Conservation (phyloP, 2,113 vertebrate species). For the Dissostichus mawsoni region DNA sequence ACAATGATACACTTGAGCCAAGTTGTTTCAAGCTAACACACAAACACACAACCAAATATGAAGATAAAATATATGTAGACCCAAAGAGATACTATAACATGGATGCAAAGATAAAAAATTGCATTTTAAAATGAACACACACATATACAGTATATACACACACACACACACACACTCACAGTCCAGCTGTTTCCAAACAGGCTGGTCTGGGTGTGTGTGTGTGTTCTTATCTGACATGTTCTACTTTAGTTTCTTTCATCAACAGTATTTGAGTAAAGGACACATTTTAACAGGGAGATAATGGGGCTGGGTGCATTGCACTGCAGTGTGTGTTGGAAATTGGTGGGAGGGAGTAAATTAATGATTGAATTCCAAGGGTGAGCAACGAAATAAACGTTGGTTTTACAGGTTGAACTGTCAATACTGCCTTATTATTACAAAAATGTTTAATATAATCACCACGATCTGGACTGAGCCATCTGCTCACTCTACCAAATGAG, state of each 20-base stretch:
- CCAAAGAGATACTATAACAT: not conserved
- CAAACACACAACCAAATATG: not conserved
- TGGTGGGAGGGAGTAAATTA: not conserved
- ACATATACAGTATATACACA: too few species aligned
- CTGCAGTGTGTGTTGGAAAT: not conserved
- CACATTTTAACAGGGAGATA: not conserved
- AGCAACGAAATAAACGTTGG: not conserved
- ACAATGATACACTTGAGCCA: not conserved
- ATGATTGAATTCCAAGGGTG: not conserved
- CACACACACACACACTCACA: not conserved
- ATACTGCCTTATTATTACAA: not conserved
- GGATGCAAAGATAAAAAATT: not conserved
- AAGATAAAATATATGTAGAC: not conserved
- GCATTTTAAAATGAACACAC: too few species aligned
- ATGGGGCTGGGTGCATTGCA: not conserved
- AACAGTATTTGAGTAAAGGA: not conserved
- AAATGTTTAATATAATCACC: not conserved
- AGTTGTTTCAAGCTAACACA: not conserved
- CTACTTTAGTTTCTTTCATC: not conserved
- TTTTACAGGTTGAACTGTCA: not conserved
- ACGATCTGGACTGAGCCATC: not conserved
- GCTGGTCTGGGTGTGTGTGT: constrained; percentile 21
- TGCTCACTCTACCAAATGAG: not conserved
- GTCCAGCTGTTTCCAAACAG: not conserved
- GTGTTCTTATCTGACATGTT: too few species aligned